Conservation (phyloP, 2,888 invertebrate species). For the Dryobota labecula region DNA sequence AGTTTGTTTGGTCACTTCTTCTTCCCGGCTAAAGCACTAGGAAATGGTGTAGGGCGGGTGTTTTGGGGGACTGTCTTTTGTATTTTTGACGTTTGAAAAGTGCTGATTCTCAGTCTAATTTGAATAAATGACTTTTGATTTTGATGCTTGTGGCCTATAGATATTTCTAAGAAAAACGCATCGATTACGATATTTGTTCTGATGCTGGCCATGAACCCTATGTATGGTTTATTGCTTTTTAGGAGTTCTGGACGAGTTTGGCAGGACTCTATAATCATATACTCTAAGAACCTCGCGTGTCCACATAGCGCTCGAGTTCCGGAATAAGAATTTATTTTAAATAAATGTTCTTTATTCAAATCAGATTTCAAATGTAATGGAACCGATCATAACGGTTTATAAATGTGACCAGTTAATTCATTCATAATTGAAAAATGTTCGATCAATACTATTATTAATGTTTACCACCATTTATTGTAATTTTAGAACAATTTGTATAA, state of each 20-base stretch:
- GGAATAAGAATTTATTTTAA: slow-evolving; percentile 29
- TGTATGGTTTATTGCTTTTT: background rate
- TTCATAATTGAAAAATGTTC: slow-evolving; percentile 60
- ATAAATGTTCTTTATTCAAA: slow-evolving; percentile 49
- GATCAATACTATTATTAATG: slow-evolving; percentile 54
- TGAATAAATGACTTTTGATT: too few relatives aligned
- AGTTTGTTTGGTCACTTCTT: too few relatives aligned
- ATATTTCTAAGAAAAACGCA: background rate
- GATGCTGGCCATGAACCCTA: background rate
- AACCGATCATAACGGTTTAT: slow-evolving; percentile 42
- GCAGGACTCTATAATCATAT: slow-evolving; percentile 14
- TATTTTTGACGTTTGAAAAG: too few relatives aligned
- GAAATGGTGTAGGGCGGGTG: too few relatives aligned
- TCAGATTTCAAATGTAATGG: slow-evolving; percentile 45
- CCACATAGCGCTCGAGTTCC: slow-evolving; percentile 17
- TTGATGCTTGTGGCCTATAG: background rate
- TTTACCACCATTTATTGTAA: slow-evolving; percentile 54
- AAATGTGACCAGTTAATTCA: slow-evolving; percentile 46
- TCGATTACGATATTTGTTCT: background rate
- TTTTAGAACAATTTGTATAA: slow-evolving; percentile 58
- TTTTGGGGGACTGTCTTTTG: too few relatives aligned
- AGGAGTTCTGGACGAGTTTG: background rate
- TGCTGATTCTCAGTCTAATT: too few relatives aligned
- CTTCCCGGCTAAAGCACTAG: too few relatives aligned
- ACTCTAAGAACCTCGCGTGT: slow-evolving; percentile 14